Evolutionary conservation across 2,888 invertebrate species (phyloP).

Genomic region (Leptura quadrifasciata): DNA sequence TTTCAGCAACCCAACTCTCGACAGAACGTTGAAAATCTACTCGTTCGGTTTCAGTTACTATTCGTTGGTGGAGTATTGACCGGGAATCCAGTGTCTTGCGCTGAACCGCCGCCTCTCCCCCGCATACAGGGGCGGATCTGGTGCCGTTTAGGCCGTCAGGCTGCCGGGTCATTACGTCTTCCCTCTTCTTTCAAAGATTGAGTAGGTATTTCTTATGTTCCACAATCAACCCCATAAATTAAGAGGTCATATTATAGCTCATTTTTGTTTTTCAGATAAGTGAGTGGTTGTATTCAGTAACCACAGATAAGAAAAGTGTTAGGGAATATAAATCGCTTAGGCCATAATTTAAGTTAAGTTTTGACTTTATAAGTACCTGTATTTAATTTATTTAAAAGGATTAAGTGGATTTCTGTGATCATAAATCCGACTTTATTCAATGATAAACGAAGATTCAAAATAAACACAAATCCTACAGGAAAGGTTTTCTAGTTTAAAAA

Average conservation of each 20-base stretch:
- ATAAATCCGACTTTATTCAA: too few relatives aligned
- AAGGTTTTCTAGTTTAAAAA: too few relatives aligned
- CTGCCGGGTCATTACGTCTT: background rate
- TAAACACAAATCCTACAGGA: too few relatives aligned
- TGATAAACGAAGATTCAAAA: too few relatives aligned
- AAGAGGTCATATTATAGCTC: background rate
- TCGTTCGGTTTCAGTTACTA: slow-evolving; percentile 41
- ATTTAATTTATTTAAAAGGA: too few relatives aligned
- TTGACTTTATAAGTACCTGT: too few relatives aligned
- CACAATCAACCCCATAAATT: slow-evolving; percentile 7
- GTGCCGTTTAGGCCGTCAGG: slow-evolving; percentile 30
- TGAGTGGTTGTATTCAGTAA: too few relatives aligned
- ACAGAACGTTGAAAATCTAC: slow-evolving; percentile 41
- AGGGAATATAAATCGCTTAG: too few relatives aligned
- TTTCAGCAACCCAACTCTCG: slow-evolving; percentile 27
- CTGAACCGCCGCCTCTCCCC: slow-evolving; percentile 52
- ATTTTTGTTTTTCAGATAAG: background rate
- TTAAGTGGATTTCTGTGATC: too few relatives aligned
- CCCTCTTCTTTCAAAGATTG: slow-evolving; percentile 1
- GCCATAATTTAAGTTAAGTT: too few relatives aligned
- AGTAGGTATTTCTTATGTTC: slow-evolving; percentile 9
- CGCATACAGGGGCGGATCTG: slow-evolving; percentile 52
- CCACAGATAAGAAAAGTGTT: too few relatives aligned
- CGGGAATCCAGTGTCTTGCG: slow-evolving; percentile 60
- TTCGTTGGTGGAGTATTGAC: slow-evolving; percentile 57